Evolutionary conservation across 1,140 invertebrate genomes (phyloP), one percentile per base, ranked within the genome.

Genomic region (Pectinophora gossypiella): DNA sequence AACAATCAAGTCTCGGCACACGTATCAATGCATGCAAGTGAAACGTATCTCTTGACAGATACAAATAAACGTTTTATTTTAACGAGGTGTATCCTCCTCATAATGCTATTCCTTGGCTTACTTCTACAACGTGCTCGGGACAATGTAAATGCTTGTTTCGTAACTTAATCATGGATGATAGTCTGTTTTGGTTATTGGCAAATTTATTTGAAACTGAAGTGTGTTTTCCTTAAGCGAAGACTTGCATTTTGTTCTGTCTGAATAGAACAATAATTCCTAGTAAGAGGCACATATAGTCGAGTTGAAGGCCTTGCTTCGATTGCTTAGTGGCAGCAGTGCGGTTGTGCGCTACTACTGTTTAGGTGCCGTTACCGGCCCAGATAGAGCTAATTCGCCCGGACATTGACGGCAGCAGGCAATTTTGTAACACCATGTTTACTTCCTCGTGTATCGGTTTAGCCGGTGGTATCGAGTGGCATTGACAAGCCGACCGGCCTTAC

Each of bases 301-400:
- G 67, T 72, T 68, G 69, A 72, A 76, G 64, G 66, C 66, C 66
- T 69, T 67, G 65, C 59, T 68, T 78, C 70, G 65, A 66, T 77
- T 71, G 61, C 54, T 65, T 43, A 50, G 69, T 68, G 54, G 63
- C 68, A n/a, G n/a, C n/a, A 71, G 42, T 44, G 18, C 15, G 18
- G 42, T 72, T 56, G 64, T 68, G 64, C 69, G 56, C 61, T 60
- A 63, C 72, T 72, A 64, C 70, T 74, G 68, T 75, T 78, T 72
- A 77, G 72, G 59, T 84, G 70, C 80, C 80, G 80, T 82, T 84
- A 84, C 56, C 68, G 78, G 72, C 80, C 80, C 71, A 78, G 72
- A 76, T 80, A 73, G 43, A 75, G 59, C 60, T 64, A 68, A 68
- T 70, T 72, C 60, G 57, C 59, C 61, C 64, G 61, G 61, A 68